A percentile compares a stretch with the other conserved stretches of the same genome.
phyloP scores from a whole-genome alignment of 2,797 vertebrate genomes.

The Hyperoplus lanceolatus region DNA sequence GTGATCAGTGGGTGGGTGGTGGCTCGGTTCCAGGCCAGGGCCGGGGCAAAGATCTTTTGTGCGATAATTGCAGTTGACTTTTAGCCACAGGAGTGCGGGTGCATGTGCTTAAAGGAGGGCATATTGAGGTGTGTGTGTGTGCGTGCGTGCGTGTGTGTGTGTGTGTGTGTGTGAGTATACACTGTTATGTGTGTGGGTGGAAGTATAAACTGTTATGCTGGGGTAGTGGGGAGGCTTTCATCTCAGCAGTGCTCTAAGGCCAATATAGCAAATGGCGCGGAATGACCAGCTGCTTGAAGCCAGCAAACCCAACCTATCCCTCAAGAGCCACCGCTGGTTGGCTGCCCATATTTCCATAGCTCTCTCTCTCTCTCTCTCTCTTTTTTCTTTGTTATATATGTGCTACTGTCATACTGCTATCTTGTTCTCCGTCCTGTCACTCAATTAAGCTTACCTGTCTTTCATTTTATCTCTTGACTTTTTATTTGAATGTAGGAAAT shows the following conservation, averaged over 20 bases:
- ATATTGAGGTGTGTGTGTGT: conserved; percentile 40
- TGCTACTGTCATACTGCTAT: conserved; percentile 40
- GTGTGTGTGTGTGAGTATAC: conserved; percentile 11
- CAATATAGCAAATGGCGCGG: conserved; percentile 68
- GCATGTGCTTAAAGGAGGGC: conserved; percentile 39
- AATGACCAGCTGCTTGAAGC: conserved; percentile 66
- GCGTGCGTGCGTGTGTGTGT: conserved; percentile 33
- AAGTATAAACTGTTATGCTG: not conserved
- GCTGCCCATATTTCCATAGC: conserved; percentile 35
- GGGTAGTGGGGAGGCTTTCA: conserved; percentile 58
- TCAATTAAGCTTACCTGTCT: conserved; percentile 43
- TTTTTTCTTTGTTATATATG: conserved; percentile 36
- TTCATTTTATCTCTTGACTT: conserved; percentile 49
- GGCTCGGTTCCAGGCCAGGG: conserved; percentile 46
- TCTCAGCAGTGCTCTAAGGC: conserved; percentile 69
- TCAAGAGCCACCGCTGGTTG: conserved; percentile 52
- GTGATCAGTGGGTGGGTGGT: conserved; percentile 20
- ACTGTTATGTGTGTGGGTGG: not conserved
- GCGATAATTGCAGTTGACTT: conserved; percentile 66
- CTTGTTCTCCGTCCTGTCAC: conserved; percentile 46
- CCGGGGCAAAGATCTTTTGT: conserved; percentile 57
- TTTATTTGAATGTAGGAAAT: conserved; percentile 30
- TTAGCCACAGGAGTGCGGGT: conserved; percentile 59
- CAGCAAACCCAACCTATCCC: conserved; percentile 53
- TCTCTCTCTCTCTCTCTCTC: conserved; percentile 7